These are phyloP conservation scores for Contarinia nasturtii DNA, from an alignment of 1,140 invertebrate species.

Conservation along the genomic window DNA sequence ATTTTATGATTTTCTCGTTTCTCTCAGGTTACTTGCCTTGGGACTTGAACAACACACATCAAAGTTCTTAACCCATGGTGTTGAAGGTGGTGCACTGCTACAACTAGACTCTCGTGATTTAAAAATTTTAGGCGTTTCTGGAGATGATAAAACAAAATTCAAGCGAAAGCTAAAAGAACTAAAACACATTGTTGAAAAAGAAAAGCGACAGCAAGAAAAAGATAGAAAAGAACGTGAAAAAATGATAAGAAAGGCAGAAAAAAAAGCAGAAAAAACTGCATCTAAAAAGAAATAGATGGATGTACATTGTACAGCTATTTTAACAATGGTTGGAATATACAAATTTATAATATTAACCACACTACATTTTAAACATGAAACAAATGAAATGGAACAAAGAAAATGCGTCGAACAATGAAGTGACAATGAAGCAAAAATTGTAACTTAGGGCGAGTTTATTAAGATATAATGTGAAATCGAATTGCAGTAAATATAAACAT, in stretches of 20 bases:
- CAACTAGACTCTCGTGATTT: constrained; percentile 71
- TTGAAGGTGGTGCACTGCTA: constrained; percentile 64
- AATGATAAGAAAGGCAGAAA: constrained; percentile 58
- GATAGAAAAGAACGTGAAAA: constrained; percentile 61
- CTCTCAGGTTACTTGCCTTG: constrained; percentile 67
- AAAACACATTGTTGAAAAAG: constrained; percentile 56
- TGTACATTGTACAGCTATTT: neutral
- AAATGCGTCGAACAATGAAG: too few relatives aligned
- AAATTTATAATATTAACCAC: neutral
- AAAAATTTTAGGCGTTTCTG: constrained; percentile 61
- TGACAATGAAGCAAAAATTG: too few relatives aligned
- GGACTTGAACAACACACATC: constrained; percentile 68
- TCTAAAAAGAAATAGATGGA: constrained; percentile 29
- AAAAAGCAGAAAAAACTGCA: constrained; percentile 50
- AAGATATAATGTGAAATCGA: too few relatives aligned
- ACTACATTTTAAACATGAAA: neutral
- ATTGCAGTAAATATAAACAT: too few relatives aligned
- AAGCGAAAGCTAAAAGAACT: constrained; percentile 82
- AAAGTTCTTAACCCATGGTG: constrained; percentile 63
- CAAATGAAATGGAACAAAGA: neutral
- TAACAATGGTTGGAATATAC: neutral
- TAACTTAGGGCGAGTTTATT: too few relatives aligned
- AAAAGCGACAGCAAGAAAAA: constrained; percentile 48
- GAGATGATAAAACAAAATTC: constrained; percentile 61
- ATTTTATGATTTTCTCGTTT: constrained; percentile 36